Base-by-base conservation (phyloP, 2,888 invertebrate species). In the Folsomia manolachei region DNA sequence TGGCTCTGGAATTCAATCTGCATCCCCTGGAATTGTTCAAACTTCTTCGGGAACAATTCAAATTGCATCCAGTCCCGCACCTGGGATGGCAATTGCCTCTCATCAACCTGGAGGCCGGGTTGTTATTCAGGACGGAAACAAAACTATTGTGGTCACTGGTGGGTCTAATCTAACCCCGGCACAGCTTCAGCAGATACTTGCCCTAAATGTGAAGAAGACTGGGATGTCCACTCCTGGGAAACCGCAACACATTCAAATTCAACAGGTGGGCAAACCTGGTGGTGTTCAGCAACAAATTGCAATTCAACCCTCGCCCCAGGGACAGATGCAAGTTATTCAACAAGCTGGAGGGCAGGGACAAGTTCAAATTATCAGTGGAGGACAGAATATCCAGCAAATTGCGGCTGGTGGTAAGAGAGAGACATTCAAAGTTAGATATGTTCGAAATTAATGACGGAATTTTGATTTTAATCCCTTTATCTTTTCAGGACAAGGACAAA, bases 41-140 rank as follows among this genome's bases (percentile, higher is more conserved):
- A 14, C 56, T 14, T 21, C 56, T 7, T 19, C 56, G 18, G 65
- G 62, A 39, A 19, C 69, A 19, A 61, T 1, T 21, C 56, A 56
- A 56, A 4, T 4, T 4, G 26, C 56, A 7, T 18, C 23, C 14
- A 53, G 19, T 24, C 67, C 56, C 7, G 23, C 2, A 67, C 23
- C 23, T 14, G n/a, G n/a, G 14, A 27, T 21, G 7, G 26, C 64
- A 27, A 4, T 39, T 14, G 14, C 14, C 7, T 9, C 39, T 4
- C 14, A 39, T 39, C 39, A 39, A 14, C 7, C 39, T 39, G 66
- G 66, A 51, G 71, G 71, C 9, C n/a, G 61, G 19, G 64, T 73
- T 11, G 70, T 73, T 7, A 53, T 73, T 26, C 74, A 74, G 11
- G 74, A 74, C 61, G 74, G 74, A 24, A 69, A 23, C 23, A 67